Evolutionary conservation across 2,888 invertebrate species (phyloP).

Genomic region (Endotricha flammealis): DNA sequence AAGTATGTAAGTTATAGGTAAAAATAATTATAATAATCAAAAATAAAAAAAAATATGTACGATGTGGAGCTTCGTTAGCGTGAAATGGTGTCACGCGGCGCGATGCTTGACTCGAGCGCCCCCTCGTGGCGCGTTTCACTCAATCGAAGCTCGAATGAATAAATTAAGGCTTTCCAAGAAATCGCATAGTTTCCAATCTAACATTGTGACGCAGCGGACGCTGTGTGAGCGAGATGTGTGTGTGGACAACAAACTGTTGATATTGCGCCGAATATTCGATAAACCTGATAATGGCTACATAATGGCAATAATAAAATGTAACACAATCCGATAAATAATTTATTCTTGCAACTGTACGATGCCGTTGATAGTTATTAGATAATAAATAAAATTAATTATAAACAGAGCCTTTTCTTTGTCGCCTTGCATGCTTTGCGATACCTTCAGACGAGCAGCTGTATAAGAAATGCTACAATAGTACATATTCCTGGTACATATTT

Average conservation of each 20-base stretch:
- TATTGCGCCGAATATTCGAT: slow-evolving; percentile 34
- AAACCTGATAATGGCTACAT: slow-evolving; percentile 25
- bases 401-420: slow-evolving; percentile 21
- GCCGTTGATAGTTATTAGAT: slow-evolving; percentile 74
- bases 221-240: slow-evolving; percentile 31
- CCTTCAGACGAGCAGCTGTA: too few relatives aligned
- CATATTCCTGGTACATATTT: too few relatives aligned
- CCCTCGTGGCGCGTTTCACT: slow-evolving; percentile 47
- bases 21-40: slow-evolving; percentile 55
- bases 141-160: slow-evolving; percentile 53
- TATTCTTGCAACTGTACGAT: slow-evolving; percentile 74
- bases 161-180: slow-evolving; percentile 66
- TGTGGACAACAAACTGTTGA: slow-evolving; percentile 26
- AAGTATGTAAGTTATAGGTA: slow-evolving; percentile 73
- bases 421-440: neutral
- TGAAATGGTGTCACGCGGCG: slow-evolving; percentile 43
- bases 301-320: slow-evolving; percentile 48
- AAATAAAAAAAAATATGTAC: slow-evolving; percentile 52
- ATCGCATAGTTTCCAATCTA: slow-evolving; percentile 45
- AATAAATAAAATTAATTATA: slow-evolving; percentile 76
- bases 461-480: too few relatives aligned
- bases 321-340: slow-evolving; percentile 54
- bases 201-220: slow-evolving; percentile 30
- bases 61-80: slow-evolving; percentile 57
- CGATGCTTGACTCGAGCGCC: slow-evolving; percentile 38